Base-by-base conservation (phyloP, 1,140 invertebrate genomes). In the Globodera rostochiensis region DNA sequence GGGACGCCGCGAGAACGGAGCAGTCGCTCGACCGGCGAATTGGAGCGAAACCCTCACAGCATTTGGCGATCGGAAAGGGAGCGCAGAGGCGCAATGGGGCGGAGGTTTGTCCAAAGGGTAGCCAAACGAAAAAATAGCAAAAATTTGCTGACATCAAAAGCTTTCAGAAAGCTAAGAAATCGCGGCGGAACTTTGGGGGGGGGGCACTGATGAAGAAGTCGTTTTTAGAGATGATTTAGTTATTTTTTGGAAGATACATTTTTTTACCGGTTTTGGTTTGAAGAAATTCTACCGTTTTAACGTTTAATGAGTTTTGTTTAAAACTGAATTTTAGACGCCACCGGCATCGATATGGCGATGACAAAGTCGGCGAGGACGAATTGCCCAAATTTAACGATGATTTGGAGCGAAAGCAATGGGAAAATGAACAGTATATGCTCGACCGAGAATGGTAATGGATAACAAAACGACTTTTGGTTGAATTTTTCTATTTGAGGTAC, bases 391-490 rank as follows among this genome's bases (percentile, higher is more conserved):
- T 88, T 73, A 74, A 81, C 49, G 74, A 84, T 77, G 91, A 93
- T 19, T 93, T 94, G 67, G 94, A 96, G 60, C 92, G 93, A 50
- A 92, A 94, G 60, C 91, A 94, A 57, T 98, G 95, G 95, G 95
- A 97, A 90, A 94, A 95, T 87, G 96, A 98, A 85, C 95, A 98
- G 90, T 94, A 94, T 84, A 92, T 95, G 74, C 88, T 98, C 5
- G 97, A 99, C 88, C 91, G 97, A 74, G 96, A 97, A 87, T 99
- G 97, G 97, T 98, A 25, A 98, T 36, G 36, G 36, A 1, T 36
- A 36, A 36, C 36, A 36, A 36, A 36, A 3, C 25, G 36, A 3
- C 36, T 3, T 36, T 36, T 36, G 36, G 2, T 36, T 1, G 36
- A 36, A 36, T 36, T 36, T 36, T 1, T 36, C 36, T 1, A 36